Base-by-base conservation (phyloP, 2,113 vertebrate genomes). In the Sardina pilchardus region DNA sequence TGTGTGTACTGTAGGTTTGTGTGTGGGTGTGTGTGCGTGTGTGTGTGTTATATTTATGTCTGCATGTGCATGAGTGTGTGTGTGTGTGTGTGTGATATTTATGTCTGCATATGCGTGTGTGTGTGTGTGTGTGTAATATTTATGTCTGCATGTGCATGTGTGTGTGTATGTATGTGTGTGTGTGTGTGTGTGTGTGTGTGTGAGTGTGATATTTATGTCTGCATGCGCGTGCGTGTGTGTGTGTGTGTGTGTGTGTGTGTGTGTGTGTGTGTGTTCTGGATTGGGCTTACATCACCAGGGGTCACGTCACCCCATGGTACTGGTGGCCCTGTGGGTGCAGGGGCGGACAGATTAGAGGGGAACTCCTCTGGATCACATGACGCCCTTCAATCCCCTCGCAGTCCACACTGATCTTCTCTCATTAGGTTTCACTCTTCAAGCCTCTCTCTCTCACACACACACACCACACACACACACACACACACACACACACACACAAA, bases 31-130 rank as follows among this genome's bases (percentile, higher is more conserved):
- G 83, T 83, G 36, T 83, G 82, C 59, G 48, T 83, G 82, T 53
- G 82, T 36, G 82, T 53, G 82, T 36, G 82, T 34, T 47, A 42
- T 82, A 42, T 44, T 43, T 82, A 39, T 56, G 82, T 83, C 45
- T 56, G 53, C 12, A 12, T 56, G 53, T 56, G 53, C 12, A 12
- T 56, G 53, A 1, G 53, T 56, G 53, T 56, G 53, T 56, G 53
- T 56, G 53, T 56, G 53, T 56, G 53, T 56, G 12, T 56, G 4
- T 56, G 53, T 56, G 16, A n/a, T n/a, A n/a, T n/a, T n/a, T n/a
- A n/a, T 56, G 53, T 56, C 1, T 56, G 53, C 56, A 45, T 43
- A 6, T 82, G 45, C 8, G 4, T 47, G 45, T 47, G 45, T 47
- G 45, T 47, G 45, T 47, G 45, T 47, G 45, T 47, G 45, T 47